Evolutionary conservation across 2,888 invertebrate genomes (phyloP), one percentile per base, ranked within the genome.

Genomic region (Ditula angustiorana): DNA sequence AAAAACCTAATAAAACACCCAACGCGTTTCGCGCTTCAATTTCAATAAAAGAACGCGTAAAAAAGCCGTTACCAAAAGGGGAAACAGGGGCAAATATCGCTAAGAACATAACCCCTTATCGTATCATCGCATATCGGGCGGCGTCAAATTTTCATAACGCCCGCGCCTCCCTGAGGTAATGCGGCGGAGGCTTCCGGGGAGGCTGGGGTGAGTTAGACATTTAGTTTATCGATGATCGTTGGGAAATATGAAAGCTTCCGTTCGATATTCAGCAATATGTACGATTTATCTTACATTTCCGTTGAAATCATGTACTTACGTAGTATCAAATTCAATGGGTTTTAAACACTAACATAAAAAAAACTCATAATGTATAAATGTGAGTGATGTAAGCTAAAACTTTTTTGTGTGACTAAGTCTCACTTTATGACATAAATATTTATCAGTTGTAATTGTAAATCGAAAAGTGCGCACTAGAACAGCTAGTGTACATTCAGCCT

Each of bases 101-200:
- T 63, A 67, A 70, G 63, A 63, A 63, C 59, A 69, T 76, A 80
- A 81, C 79, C 79, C 82, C 74, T 57, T 75, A 76, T 77, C 81
- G 73, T 88, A 90, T 90, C 90, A 90, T 89, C 90, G 86, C 84
- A 80, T 88, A 88, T 87, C 78, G 88, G 82, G 70, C 74, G 74
- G 70, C 79, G 88, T 88, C 87, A 89, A 85, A 90, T 87, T 91
- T 91, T 91, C 88, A 92, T 89, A 88, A 82, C 84, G 72, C 74
- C 47, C 63, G 44, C 60, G 66, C 67, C 76, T 74, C 73, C 83
- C 85, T 83, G 68, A 76, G 89, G 88, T 90, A 86, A 87, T 88
- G 85, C 69, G 81, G 81, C 73, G 75, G 53, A 61, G 49, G 68
- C 61, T 49, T 52, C 13, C 5, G 41, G 53, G 63, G 60, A 55